Evolutionary conservation across 2,888 invertebrate genomes (phyloP).

Genomic region (Neoitamus cyanurus): DNA sequence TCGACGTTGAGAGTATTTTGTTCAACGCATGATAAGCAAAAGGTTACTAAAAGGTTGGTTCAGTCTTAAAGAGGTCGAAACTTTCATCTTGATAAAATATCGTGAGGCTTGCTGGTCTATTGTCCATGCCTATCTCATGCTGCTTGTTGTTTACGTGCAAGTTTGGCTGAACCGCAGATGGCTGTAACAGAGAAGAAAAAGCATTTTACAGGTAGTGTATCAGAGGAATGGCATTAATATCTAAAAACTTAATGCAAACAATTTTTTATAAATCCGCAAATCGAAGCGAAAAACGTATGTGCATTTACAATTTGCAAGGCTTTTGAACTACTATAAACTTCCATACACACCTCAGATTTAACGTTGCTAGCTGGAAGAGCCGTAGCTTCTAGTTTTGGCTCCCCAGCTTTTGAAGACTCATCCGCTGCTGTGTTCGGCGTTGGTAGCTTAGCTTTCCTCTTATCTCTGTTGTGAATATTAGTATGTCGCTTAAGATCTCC

Average conservation of each 20-base stretch:
- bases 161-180: neutral
- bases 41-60: constrained; percentile 30
- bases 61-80: constrained; percentile 38
- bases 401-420: neutral
- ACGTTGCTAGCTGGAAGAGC: neutral
- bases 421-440: neutral
- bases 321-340: neutral
- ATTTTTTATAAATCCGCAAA: neutral
- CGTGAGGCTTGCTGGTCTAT: neutral
- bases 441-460: neutral
- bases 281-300: neutral
- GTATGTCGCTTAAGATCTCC: constrained; percentile 86
- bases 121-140: neutral
- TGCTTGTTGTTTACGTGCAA: neutral
- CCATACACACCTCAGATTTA: constrained; percentile 2
- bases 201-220: too few relatives aligned
- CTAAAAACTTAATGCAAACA: neutral
- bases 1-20: neutral
- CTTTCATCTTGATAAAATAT: constrained; percentile 35
- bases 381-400: neutral
- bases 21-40: neutral
- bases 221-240: neutral
- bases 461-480: constrained; percentile 72
- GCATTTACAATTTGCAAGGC: neutral
- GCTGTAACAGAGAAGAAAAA: neutral